Conservation (phyloP, 2,888 invertebrate genomes). For the Apamea epomidion region DNA sequence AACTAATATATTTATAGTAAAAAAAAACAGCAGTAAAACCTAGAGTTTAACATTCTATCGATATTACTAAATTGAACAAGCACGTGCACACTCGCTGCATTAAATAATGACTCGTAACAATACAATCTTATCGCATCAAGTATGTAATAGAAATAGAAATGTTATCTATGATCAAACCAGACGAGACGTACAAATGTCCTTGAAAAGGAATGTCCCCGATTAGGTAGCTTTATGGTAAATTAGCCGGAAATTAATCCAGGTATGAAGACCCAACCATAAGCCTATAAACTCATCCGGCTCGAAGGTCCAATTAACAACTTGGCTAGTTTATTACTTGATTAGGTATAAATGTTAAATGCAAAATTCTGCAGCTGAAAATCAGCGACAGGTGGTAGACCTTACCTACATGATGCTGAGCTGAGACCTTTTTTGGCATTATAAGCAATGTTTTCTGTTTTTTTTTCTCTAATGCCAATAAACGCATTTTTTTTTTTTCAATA, state of each 20-base stretch:
- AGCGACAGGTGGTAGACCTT: background rate
- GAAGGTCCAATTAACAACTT: background rate
- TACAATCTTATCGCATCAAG: conserved; percentile 35
- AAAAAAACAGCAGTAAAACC: background rate
- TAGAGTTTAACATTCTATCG: background rate
- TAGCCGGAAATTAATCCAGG: conserved; percentile 4
- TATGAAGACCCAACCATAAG: background rate
- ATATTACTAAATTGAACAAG: background rate
- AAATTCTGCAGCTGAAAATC: background rate
- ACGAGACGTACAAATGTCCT: conserved; percentile 8
- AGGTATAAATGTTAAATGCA: background rate
- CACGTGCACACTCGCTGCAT: conserved; percentile 5
- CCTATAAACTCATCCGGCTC: background rate
- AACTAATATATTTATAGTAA: background rate
- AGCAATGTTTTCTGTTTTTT: background rate
- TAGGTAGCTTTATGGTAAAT: conserved; percentile 33
- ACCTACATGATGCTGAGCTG: background rate
- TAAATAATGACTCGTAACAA: conserved; percentile 27
- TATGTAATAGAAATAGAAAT: conserved; percentile 21
- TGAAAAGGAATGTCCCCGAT: conserved; percentile 39
- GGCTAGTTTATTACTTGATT: background rate
- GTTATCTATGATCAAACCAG: background rate
- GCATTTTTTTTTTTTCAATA: background rate
- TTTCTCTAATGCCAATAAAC: background rate
- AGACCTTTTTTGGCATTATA: background rate